Conservation (phyloP, 1,140 invertebrate species). For the Monochamus saltuarius region DNA sequence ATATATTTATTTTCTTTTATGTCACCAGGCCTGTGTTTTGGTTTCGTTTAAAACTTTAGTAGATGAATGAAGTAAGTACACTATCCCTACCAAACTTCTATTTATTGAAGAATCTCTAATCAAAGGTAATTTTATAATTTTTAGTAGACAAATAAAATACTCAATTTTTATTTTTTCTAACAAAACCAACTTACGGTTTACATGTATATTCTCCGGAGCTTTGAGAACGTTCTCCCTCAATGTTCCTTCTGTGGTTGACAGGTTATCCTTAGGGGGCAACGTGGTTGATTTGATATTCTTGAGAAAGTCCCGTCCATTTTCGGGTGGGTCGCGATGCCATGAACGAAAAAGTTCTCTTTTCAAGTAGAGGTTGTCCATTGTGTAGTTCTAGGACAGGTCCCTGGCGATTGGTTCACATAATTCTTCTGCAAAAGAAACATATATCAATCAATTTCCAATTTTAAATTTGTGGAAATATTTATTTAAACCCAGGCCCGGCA, state of each 20-base stretch:
- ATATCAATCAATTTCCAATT: too few relatives aligned
- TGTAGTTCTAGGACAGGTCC: neutral
- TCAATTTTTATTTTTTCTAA: too few relatives aligned
- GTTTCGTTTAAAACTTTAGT: too few relatives aligned
- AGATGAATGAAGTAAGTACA: too few relatives aligned
- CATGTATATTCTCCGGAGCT: neutral
- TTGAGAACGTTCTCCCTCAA: conserved; percentile 7
- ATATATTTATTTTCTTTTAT: too few relatives aligned
- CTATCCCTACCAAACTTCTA: too few relatives aligned
- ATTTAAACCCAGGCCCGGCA: too few relatives aligned
- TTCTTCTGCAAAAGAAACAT: conserved; percentile 12
- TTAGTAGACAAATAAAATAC: too few relatives aligned
- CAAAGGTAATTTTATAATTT: too few relatives aligned
- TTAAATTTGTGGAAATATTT: too few relatives aligned
- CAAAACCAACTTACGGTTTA: conserved; percentile 6
- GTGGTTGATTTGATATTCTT: neutral
- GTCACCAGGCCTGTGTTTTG: too few relatives aligned
- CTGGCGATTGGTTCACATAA: conserved; percentile 16
- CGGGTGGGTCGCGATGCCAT: conserved; percentile 14
- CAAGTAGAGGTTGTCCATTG: conserved; percentile 30
- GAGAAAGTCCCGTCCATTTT: conserved; percentile 2
- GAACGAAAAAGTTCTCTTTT: conserved; percentile 27
- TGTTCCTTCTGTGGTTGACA: neutral
- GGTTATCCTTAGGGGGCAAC: neutral
- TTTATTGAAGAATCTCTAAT: too few relatives aligned